phyloP scores from a whole-genome alignment of 2,113 vertebrate species.

The Lathamus discolor region DNA sequence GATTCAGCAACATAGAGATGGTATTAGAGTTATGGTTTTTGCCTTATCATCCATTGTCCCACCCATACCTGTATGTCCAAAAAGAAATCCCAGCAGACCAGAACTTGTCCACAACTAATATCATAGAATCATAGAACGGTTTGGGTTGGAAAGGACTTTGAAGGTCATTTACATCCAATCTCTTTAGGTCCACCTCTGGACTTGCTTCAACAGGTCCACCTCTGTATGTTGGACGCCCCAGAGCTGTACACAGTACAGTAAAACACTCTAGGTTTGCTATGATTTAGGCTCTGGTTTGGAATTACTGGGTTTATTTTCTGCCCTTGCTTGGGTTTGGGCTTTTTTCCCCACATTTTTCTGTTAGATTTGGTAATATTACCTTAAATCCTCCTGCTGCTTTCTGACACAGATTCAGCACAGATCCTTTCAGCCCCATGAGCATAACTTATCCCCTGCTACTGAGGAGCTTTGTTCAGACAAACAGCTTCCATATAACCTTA shows the following conservation, averaged over 20 bases:
- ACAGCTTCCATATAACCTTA: not conserved
- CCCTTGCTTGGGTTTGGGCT: not conserved
- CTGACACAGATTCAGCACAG: not conserved
- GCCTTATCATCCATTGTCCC: not conserved
- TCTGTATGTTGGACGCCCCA: not conserved
- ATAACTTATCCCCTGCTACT: not conserved
- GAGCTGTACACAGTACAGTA: not conserved
- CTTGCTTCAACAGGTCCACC: not conserved
- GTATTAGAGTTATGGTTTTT: not conserved
- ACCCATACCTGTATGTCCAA: no score
- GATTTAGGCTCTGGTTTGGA: not conserved
- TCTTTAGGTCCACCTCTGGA: not conserved
- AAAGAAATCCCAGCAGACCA: not conserved
- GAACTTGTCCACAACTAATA: not conserved
- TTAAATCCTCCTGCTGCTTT: not conserved
- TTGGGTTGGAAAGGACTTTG: not conserved
- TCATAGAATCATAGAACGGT: not conserved
- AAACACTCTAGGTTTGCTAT: not conserved
- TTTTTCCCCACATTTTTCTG: not conserved
- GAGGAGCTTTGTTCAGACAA: not conserved
- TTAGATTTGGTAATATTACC: not conserved
- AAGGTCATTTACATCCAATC: not conserved
- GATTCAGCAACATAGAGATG: not conserved
- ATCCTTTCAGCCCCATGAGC: not conserved
- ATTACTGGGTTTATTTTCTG: rapidly evolving